Conservation (phyloP, 2,113 vertebrate species). For the Probosciger aterrimus region DNA sequence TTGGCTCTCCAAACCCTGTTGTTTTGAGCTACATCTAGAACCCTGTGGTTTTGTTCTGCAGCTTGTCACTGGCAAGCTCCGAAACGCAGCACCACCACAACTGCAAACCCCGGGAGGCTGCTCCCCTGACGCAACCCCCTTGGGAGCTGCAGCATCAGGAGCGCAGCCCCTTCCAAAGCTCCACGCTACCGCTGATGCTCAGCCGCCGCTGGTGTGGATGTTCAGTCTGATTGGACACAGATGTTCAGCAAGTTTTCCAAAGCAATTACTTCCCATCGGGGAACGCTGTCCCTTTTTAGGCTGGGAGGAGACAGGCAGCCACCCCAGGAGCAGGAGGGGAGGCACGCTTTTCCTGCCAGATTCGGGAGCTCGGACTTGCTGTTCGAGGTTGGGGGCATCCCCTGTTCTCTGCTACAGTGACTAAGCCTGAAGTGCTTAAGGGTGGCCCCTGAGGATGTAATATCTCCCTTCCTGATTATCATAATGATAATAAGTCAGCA, state of each 20-base stretch:
- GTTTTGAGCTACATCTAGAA: background rate
- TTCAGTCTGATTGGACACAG: background rate
- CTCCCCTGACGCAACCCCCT: background rate
- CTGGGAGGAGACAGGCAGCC: background rate
- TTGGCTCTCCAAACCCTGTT: background rate
- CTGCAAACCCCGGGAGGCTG: background rate
- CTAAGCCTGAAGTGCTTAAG: background rate
- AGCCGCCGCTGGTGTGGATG: background rate
- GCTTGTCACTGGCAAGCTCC: background rate
- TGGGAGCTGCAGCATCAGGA: accelerated
- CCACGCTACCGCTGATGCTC: background rate
- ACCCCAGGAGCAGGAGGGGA: background rate
- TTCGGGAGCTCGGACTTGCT: background rate
- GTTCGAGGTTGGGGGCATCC: background rate
- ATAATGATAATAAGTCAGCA: background rate
- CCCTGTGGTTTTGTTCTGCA: background rate
- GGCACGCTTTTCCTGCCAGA: background rate
- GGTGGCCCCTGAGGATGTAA: background rate
- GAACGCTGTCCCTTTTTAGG: background rate
- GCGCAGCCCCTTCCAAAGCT: background rate
- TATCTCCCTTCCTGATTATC: background rate
- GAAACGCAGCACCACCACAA: background rate
- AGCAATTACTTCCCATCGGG: background rate
- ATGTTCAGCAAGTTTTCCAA: constrained; percentile 11
- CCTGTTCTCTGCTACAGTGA: background rate